Base-by-base conservation (phyloP, 1,140 invertebrate species). In the Drosophila azteca region DNA sequence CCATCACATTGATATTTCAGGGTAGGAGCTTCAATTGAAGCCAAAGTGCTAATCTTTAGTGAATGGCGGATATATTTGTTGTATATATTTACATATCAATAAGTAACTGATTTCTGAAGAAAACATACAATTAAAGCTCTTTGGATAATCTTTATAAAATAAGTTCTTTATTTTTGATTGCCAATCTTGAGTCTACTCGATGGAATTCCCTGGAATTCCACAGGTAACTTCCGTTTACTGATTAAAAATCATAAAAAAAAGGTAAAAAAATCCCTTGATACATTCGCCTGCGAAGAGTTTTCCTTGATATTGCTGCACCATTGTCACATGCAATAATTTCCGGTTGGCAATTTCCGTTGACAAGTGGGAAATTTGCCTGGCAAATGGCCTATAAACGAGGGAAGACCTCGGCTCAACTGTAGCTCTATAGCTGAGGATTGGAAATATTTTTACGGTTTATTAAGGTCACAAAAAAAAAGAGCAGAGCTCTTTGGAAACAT, bases 241-340 rank as follows among this genome's bases (percentile, higher is more conserved):
- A 35, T 11, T 45, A 45, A 22, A 58, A 58, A 35, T 24, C 57
- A 58, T 20, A 13, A 1, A 54, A 63, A 35, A n/a, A 54, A 24
- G 39, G 8, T 4, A 29, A 0, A 29, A 0, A 22, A 55, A 62
- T 2, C 7, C 26, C 35, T 26, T 6, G 11, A 3, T 26, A 51
- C 31, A 53, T 59, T 46, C 50, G 8, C 22, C 1, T 15, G n/a
- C 26, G 9, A 24, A 6, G 26, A 44, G 17, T 50, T 50, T 31
- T 51, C 39, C 46, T 54, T 45, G 39, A 65, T 75, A 71, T 48
- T 49, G 9, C 17, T 61, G 50, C 9, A 6, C 43, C 57, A 62
- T 72, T 71, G 66, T 76, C 66, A 61, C 71, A 76, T 61, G 58
- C 71, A 80, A 75, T 75, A 71, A 75, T 71, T 79, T 79, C 65